A percentile compares a stretch with the other conserved stretches of the same genome.
These are phyloP conservation scores for Pantala flavescens DNA, from an alignment of 1,140 invertebrate species.

Conservation along the genomic window DNA sequence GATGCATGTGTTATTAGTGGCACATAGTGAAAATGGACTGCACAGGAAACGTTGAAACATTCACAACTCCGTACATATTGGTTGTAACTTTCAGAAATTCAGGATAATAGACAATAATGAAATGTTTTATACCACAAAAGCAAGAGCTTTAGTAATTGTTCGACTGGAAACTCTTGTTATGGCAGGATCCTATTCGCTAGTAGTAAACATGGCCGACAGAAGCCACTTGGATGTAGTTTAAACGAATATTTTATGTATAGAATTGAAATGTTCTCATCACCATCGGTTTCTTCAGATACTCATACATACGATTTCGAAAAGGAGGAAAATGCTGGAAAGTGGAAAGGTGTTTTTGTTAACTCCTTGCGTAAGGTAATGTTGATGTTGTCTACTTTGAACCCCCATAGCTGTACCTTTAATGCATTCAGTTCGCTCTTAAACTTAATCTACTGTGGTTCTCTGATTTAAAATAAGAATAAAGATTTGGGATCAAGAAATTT, in stretches of 20 bases:
- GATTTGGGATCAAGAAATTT: too few relatives aligned
- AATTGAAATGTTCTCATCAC: slow-evolving; percentile 42
- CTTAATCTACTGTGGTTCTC: neutral
- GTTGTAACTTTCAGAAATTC: slow-evolving; percentile 2
- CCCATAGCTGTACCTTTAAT: neutral
- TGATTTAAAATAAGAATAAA: neutral
- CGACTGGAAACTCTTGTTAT: neutral
- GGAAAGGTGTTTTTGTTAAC: slow-evolving; percentile 77
- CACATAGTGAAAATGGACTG: neutral
- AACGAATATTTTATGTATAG: neutral
- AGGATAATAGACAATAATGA: neutral
- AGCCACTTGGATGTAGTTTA: slow-evolving; percentile 9
- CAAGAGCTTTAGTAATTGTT: neutral
- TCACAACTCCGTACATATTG: neutral
- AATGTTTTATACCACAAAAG: neutral
- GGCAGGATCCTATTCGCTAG: slow-evolving; percentile 3
- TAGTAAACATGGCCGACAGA: slow-evolving; percentile 5
- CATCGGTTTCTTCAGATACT: slow-evolving; percentile 44
- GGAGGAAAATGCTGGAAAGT: slow-evolving; percentile 76
- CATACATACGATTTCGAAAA: slow-evolving; percentile 77
- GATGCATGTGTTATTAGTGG: slow-evolving; percentile 5
- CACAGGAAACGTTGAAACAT: neutral
- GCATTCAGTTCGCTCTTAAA: neutral
- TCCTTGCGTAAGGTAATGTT: slow-evolving; percentile 57
- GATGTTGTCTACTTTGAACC: neutral